Evolutionary conservation across 2,888 invertebrate genomes (phyloP), one percentile per base, ranked within the genome.

Genomic region (Sphaeridia pumilis): DNA sequence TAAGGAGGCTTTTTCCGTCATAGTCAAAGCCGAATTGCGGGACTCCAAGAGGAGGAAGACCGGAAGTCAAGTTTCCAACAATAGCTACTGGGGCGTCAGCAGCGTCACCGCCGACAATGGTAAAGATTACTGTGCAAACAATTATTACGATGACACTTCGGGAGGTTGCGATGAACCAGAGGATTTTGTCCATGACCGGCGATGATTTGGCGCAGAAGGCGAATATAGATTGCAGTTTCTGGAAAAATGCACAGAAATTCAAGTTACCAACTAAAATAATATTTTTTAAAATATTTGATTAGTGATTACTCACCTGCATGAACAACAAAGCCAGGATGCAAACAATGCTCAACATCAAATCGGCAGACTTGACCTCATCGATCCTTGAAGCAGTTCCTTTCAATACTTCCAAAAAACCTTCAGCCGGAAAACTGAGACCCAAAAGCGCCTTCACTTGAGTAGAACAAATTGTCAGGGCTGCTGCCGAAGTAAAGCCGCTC

Each of bases 401-500:
- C 82, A 86, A 84, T 68, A 84, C 82, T 65, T 83, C 79, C 49
- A 87, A 67, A 68, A 89, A 87, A 0, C 87, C 87, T 34, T 78
- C 75, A 21, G 87, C 87, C 35, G 74, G 75, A 14, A 82, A 83
- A 20, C 72, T 65, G 64, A 87, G 82, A 2, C 85, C 86, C 48
- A 88, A 75, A 47, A 88, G 74, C 68, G 86, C 84, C 71, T 87
- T 87, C 22, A 88, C 75, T 72, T 90, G 90, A n/a, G 88, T 87
- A 0, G 86, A 83, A 36, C 87, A 80, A 65, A 90, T 90, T 67
- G 89, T 85, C 46, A 90, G 75, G 27, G 89, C 87, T 12, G 87
- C 89, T 2, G 89, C 89, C 1, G 88, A 88, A 2, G 89, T 89
- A 70, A 90, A 90, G 14, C 87, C 88, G 52, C 65, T 65, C 2